Conservation (phyloP, 2,888 invertebrate species). For the Capitulum mitella region DNA sequence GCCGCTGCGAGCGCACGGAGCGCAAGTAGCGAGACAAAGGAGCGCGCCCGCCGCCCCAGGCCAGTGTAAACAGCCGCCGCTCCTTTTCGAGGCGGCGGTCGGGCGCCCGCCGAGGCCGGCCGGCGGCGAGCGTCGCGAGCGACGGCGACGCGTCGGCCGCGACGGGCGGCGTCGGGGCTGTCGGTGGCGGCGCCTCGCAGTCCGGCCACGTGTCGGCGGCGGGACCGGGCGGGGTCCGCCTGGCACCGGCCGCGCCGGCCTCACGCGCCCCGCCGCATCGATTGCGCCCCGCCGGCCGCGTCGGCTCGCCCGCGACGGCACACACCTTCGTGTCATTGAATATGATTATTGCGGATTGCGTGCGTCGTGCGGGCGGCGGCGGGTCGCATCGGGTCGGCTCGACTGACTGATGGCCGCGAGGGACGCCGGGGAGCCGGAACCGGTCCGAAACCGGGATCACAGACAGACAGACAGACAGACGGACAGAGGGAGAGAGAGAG, state of each 20-base stretch:
- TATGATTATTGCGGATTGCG: constrained; percentile 1
- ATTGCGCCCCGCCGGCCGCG: neutral
- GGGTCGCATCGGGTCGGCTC: neutral
- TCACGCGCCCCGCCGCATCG: neutral
- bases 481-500: no score
- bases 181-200: neutral
- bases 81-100: no score
- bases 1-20: no score
- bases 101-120: no score
- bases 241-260: neutral
- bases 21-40: no score
- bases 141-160: neutral
- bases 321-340: constrained; percentile 22
- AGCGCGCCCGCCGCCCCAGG: no score
- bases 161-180: neutral
- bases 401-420: neutral
- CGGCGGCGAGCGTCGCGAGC: no score
- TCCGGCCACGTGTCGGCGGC: neutral
- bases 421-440: no score
- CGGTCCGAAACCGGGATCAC: no score
- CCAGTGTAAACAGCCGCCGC: no score
- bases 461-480: no score
- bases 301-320: neutral
- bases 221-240: neutral
- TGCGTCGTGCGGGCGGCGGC: neutral